These are phyloP conservation scores for Tyrophagus putrescentiae DNA, from an alignment of 1,140 invertebrate genomes.

Conservation along the genomic window DNA sequence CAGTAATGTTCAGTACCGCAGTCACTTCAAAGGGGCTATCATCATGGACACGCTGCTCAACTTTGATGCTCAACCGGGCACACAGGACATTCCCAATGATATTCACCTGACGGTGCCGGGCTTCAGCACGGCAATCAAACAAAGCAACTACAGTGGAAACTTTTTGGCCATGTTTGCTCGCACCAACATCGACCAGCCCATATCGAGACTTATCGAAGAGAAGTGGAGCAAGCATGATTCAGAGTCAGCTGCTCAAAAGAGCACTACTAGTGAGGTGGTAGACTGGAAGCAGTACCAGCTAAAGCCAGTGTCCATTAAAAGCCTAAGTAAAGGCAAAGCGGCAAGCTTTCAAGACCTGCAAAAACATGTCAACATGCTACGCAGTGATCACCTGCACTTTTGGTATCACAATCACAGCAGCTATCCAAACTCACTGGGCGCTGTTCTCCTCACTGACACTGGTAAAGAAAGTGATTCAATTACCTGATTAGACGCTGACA, in stretches of 20 bases:
- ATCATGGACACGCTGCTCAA: slow-evolving; percentile 36
- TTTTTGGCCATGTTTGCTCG: slow-evolving; percentile 33
- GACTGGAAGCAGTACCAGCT: slow-evolving; percentile 26
- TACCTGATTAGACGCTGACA: slow-evolving; percentile 6
- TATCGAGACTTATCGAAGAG: not conserved
- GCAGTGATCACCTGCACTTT: slow-evolving; percentile 31
- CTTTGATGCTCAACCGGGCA: slow-evolving; percentile 31
- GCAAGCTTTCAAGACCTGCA: slow-evolving; percentile 22
- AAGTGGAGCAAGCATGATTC: slow-evolving; percentile 6
- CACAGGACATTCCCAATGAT: slow-evolving; percentile 31
- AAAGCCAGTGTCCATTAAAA: slow-evolving; percentile 17
- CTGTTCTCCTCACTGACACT: slow-evolving; percentile 37
- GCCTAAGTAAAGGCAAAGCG: slow-evolving; percentile 2
- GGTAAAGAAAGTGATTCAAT: slow-evolving; percentile 26
- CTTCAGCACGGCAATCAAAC: slow-evolving; percentile 28
- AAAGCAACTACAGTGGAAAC: slow-evolving; percentile 31
- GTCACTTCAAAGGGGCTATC: slow-evolving; percentile 32
- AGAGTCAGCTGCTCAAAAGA: slow-evolving; percentile 27
- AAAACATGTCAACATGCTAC: slow-evolving; percentile 29
- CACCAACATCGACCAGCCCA: slow-evolving; percentile 26
- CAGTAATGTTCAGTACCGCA: slow-evolving; percentile 16
- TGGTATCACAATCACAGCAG: slow-evolving; percentile 27
- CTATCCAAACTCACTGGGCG: slow-evolving; percentile 28
- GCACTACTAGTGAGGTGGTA: slow-evolving; percentile 24
- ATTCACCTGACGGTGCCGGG: slow-evolving; percentile 27